Conservation (phyloP, 2,113 vertebrate species). For the Eclectus roratus region DNA sequence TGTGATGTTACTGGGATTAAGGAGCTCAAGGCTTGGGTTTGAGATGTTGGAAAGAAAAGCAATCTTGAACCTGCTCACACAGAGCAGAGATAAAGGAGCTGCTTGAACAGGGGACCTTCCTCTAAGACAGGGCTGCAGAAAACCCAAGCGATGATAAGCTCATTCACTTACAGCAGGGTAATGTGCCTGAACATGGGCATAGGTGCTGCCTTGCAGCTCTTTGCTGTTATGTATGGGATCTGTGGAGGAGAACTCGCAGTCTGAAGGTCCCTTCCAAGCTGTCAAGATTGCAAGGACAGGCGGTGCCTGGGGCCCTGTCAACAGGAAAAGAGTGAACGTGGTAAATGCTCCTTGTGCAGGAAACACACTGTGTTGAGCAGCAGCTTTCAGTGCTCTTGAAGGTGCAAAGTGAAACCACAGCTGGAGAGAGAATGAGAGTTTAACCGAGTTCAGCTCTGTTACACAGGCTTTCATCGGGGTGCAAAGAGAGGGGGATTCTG, state of each 20-base stretch:
- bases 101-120: background rate
- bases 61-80: background rate
- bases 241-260: background rate
- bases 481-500: background rate
- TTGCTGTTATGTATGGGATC: background rate
- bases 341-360: background rate
- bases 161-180: background rate
- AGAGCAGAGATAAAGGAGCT: constrained; percentile 26
- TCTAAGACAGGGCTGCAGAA: background rate
- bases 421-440: background rate
- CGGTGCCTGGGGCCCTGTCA: background rate
- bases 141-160: background rate
- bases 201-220: background rate
- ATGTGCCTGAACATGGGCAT: accelerated
- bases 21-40: constrained; percentile 4
- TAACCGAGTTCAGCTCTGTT: background rate
- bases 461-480: background rate
- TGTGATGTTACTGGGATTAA: background rate
- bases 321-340: background rate
- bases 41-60: background rate
- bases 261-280: background rate
- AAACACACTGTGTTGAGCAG: background rate
- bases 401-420: background rate
- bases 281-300: background rate
- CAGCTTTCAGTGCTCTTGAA: background rate